Evolutionary conservation across 2,888 invertebrate genomes (phyloP).

Genomic region (Teinopalpus imperialis): DNA sequence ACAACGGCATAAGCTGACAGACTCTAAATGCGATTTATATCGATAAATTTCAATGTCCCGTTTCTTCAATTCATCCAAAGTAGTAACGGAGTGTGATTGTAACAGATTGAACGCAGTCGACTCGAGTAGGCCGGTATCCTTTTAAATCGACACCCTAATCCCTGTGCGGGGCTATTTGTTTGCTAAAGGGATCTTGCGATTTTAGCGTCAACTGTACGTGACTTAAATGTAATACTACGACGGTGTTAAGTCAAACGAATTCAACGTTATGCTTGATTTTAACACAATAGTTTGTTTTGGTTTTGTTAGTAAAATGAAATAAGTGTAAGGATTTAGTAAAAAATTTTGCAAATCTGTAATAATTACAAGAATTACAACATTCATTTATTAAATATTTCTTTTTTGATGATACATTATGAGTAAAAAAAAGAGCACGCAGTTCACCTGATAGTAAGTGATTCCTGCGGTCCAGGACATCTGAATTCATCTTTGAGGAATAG

Average conservation of each 20-base stretch:
- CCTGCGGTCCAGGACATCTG: too few species aligned
- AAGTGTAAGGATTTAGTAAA: too few species aligned
- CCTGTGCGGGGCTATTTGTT: constrained; percentile 59
- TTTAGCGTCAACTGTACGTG: constrained; percentile 53
- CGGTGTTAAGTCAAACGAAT: constrained; percentile 6
- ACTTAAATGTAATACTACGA: constrained; percentile 45
- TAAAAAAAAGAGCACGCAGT: too few species aligned
- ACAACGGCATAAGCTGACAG: too few species aligned
- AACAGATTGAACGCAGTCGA: constrained; percentile 61
- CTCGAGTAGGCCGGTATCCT: constrained; percentile 54
- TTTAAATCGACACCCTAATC: constrained; percentile 68
- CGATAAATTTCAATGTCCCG: constrained; percentile 28
- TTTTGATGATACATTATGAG: too few species aligned
- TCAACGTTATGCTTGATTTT: constrained; percentile 3
- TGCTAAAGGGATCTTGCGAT: constrained; percentile 67
- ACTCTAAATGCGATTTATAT: constrained; percentile 15
- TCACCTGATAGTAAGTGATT: too few species aligned
- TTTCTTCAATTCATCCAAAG: constrained; percentile 38
- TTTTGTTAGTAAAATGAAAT: too few species aligned
- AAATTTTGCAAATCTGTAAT: too few species aligned
- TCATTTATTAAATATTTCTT: too few species aligned
- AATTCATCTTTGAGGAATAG: too few species aligned
- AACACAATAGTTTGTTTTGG: neutral
- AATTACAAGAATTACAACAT: too few species aligned
- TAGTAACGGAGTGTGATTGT: constrained; percentile 61